These are phyloP conservation scores for Lapara coniferarum DNA, from an alignment of 2,888 invertebrate genomes.

Conservation along the genomic window DNA sequence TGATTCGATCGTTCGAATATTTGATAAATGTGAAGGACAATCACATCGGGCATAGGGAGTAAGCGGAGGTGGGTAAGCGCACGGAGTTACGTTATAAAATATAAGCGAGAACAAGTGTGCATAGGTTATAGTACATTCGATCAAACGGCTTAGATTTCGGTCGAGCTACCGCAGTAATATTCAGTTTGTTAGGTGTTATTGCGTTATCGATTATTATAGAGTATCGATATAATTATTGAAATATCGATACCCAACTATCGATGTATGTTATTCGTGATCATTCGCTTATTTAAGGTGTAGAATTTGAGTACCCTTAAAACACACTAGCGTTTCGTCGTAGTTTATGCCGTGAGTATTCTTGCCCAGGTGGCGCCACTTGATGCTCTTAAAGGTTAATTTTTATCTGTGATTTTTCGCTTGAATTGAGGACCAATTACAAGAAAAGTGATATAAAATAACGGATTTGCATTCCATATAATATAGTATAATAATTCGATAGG, in stretches of 20 bases:
- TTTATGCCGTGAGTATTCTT: conserved; percentile 1
- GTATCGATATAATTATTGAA: background rate
- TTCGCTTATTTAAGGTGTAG: conserved; percentile 2
- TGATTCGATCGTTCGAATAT: background rate
- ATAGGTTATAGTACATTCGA: conserved; percentile 6
- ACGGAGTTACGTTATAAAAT: background rate
- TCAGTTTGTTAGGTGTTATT: background rate
- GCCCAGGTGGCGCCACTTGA: conserved; percentile 8
- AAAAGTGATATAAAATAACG: background rate
- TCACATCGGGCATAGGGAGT: background rate
- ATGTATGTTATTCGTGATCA: background rate
- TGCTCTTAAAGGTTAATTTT: conserved; percentile 2
- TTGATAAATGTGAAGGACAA: background rate
- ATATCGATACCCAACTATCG: background rate
- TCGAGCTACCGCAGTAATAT: background rate
- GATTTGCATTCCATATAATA: background rate
- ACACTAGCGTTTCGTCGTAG: conserved; percentile 12
- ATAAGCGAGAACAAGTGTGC: background rate
- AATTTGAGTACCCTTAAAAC: background rate
- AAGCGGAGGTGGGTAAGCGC: background rate
- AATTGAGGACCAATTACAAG: conserved; percentile 17
- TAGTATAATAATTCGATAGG: background rate
- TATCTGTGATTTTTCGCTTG: conserved; percentile 13
- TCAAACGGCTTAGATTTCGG: background rate
- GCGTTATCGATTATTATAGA: conserved; percentile 11